A percentile compares a stretch with the other conserved stretches of the same genome.
phyloP scores from a whole-genome alignment of 2,797 vertebrate species.

The Oreortyx pictus region DNA sequence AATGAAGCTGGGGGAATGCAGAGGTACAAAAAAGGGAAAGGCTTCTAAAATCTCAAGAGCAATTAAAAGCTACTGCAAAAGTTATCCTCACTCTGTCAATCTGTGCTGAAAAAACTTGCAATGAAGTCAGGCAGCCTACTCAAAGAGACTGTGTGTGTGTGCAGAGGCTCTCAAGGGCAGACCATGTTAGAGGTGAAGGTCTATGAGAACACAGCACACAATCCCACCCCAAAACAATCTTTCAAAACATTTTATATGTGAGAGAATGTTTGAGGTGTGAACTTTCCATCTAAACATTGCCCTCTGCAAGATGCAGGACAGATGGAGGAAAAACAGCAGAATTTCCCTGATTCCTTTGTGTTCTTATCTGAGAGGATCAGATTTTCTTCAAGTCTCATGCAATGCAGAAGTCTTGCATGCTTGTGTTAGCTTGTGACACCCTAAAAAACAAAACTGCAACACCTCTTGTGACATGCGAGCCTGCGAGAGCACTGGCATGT shows the following conservation, averaged over 20 bases:
- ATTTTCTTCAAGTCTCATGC: slow-evolving; percentile 28
- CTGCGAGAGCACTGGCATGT: slow-evolving; percentile 53
- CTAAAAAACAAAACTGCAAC: slow-evolving; percentile 55
- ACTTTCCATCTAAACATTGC: neutral
- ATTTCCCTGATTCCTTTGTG: neutral
- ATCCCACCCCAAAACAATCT: neutral
- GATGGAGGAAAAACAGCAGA: neutral
- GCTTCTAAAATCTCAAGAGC: neutral
- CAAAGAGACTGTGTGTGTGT: neutral
- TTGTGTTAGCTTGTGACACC: slow-evolving; percentile 52
- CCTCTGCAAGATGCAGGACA: neutral
- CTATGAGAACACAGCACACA: neutral
- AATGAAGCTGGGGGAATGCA: neutral
- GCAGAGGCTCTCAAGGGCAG: neutral
- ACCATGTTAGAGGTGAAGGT: neutral
- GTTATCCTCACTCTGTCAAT: neutral
- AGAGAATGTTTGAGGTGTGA: neutral
- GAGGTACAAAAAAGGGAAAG: neutral
- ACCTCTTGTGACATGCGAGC: slow-evolving; percentile 58
- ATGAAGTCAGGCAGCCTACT: neutral
- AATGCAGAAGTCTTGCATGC: slow-evolving; percentile 24
- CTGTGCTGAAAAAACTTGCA: neutral
- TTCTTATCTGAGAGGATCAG: neutral
- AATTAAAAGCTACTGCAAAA: neutral
- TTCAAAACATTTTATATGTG: neutral